These are phyloP conservation scores for Syngnathus scovelli DNA, from an alignment of 2,113 vertebrate species.

Conservation along the genomic window DNA sequence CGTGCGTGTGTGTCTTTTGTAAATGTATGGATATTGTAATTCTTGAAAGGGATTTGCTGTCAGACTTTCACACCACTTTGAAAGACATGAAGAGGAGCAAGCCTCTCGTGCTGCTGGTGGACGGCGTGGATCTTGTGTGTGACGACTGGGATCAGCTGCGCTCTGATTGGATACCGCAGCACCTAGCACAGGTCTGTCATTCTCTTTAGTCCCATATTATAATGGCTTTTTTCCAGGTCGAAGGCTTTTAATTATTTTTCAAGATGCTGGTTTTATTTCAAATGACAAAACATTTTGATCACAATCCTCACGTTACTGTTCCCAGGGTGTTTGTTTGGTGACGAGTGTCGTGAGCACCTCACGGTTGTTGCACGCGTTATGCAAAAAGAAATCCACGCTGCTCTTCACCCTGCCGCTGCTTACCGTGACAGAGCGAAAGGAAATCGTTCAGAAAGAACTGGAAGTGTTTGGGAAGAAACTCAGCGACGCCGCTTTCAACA, in stretches of 20 bases:
- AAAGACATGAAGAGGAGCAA: slow-evolving; percentile 35
- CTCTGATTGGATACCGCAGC: slow-evolving; percentile 82
- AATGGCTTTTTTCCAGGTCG: too few species aligned
- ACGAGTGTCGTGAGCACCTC: slow-evolving; percentile 71
- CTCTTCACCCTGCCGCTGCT: slow-evolving; percentile 71
- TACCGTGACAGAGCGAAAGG: slow-evolving; percentile 67
- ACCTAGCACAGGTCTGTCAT: slow-evolving; percentile 68
- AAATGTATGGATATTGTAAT: not conserved
- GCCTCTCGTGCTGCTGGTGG: slow-evolving; percentile 72
- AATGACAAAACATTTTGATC: not conserved
- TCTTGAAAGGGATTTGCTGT: slow-evolving; percentile 70
- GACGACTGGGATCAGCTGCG: slow-evolving; percentile 62
- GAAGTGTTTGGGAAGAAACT: slow-evolving; percentile 81
- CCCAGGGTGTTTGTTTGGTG: slow-evolving; percentile 76
- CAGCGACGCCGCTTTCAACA: slow-evolving; percentile 84
- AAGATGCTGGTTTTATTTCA: too few species aligned
- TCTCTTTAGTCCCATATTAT: not conserved
- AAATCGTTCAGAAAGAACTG: slow-evolving; percentile 75
- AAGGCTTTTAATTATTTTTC: too few species aligned
- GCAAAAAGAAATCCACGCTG: slow-evolving; percentile 53
- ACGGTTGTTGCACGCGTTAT: slow-evolving; percentile 62
- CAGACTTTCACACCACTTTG: slow-evolving; percentile 67
- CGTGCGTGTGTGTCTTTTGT: not conserved
- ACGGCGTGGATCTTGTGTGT: slow-evolving; percentile 73
- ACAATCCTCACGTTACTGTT: not conserved